These are phyloP conservation scores for Stenurella melanura DNA, from an alignment of 2,888 invertebrate species.

Conservation along the genomic window DNA sequence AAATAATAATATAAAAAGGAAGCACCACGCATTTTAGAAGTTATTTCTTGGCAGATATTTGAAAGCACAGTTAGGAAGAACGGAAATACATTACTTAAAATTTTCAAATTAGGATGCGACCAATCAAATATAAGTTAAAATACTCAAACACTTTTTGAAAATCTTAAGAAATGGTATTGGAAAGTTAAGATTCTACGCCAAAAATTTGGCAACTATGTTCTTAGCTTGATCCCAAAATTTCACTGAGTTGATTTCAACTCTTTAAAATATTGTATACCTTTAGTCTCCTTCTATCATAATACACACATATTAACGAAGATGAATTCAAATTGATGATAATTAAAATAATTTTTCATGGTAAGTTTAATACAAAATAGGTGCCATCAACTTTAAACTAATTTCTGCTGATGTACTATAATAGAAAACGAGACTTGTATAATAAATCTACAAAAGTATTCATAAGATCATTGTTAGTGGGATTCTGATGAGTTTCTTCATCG, in stretches of 20 bases:
- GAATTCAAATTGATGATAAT: no score
- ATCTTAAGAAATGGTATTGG: constrained; percentile 19
- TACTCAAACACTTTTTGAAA: background rate
- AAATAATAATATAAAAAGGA: constrained; percentile 11
- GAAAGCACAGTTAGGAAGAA: constrained; percentile 23
- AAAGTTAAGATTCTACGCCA: constrained; percentile 35
- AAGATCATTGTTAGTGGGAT: constrained; percentile 43
- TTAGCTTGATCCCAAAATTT: constrained; percentile 64
- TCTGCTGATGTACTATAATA: constrained; percentile 27
- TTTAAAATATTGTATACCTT: constrained; percentile 30
- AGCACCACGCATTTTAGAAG: constrained; percentile 10
- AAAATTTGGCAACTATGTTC: constrained; percentile 52
- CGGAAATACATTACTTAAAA: background rate
- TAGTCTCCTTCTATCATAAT: constrained; percentile 33
- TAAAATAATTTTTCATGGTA: no score
- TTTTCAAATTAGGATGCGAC: background rate
- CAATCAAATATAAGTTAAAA: background rate
- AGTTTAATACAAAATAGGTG: background rate
- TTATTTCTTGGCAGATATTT: constrained; percentile 17
- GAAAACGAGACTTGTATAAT: constrained; percentile 14
- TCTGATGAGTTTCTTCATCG: constrained; percentile 36
- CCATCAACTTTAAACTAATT: background rate
- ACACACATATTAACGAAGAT: background rate
- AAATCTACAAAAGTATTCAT: constrained; percentile 47
- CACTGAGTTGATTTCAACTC: constrained; percentile 51